Conservation (phyloP, 2,113 vertebrate genomes). For the Shinisaurus crocodilurus region DNA sequence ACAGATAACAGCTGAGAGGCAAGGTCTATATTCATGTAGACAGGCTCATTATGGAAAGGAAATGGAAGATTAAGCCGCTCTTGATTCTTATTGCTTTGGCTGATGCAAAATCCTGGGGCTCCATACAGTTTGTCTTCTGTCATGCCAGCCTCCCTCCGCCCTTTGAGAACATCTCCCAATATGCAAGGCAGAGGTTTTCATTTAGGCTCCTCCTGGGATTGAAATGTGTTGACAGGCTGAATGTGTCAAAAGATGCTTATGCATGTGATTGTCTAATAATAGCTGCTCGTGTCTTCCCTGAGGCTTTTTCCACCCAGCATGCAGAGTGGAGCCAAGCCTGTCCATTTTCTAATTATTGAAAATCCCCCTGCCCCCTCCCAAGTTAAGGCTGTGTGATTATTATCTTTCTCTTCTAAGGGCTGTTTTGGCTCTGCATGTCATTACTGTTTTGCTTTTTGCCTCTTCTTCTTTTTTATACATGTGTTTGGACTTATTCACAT, state of each 20-base stretch:
- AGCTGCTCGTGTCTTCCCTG: slow-evolving; percentile 20
- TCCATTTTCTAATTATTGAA: slow-evolving; percentile 2
- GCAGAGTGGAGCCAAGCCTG: slow-evolving; percentile 28
- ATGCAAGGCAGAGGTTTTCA: slow-evolving; percentile 49
- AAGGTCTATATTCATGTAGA: slow-evolving; percentile 60
- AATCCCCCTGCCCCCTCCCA: background rate
- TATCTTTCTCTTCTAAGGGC: slow-evolving; percentile 9
- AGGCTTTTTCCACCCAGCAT: slow-evolving; percentile 36
- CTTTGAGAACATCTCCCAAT: slow-evolving; percentile 45
- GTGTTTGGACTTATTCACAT: background rate
- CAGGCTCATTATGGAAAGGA: slow-evolving; percentile 71
- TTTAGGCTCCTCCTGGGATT: slow-evolving; percentile 46
- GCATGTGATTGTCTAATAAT: slow-evolving; percentile 51
- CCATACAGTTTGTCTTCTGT: background rate
- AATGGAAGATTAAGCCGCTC: slow-evolving; percentile 67
- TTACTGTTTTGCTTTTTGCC: background rate
- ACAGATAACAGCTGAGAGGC: slow-evolving; percentile 66
- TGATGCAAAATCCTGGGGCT: slow-evolving; percentile 63
- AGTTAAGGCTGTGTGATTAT: background rate
- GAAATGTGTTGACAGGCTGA: slow-evolving; percentile 60
- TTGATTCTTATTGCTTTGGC: slow-evolving; percentile 61
- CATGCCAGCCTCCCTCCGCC: slow-evolving; percentile 37
- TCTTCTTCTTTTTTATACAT: background rate
- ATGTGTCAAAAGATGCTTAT: slow-evolving; percentile 49
- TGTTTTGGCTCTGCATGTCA: background rate